Base-by-base conservation (phyloP, 2,888 invertebrate genomes). In the Microctonus brassicae region DNA sequence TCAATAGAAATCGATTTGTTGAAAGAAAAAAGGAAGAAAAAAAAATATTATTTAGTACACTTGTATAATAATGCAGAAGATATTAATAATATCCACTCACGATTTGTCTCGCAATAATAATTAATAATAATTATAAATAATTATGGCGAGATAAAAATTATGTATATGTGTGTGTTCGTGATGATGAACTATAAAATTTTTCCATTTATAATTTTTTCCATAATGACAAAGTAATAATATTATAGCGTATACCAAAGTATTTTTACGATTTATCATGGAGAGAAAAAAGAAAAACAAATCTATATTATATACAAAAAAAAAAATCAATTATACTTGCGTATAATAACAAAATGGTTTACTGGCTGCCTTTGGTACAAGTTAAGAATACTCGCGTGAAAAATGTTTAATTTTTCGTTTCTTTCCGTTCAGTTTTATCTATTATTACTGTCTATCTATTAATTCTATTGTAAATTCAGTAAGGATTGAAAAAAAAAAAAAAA, bases 311-410 rank as follows among this genome's bases (percentile, higher is more conserved):
- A 76, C 72, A 73, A 63, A 67, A 72, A 65, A 65, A 73, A 66
- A 57, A 68, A 73, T 61, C 62, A 52, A 60, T 42, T 66, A 24
- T 26, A 39, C 39, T 62, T 36, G 55, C 52, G 29, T 60, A 74
- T 64, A 57, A 72, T 62, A 62, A 66, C 26, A 64, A 73, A 69
- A 63, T 71, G 75, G 69, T 70, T 69, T 73, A 75, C 70, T 68
- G 73, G 69, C 71, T 74, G 74, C 73, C 76, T 77, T 77, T 77
- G 77, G 77, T 77, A 69, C 69, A 62, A 52, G 34, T 62, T 62
- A 77, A 70, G 69, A 75, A 70, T 73, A 77, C 74, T 76, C 72
- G 65, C 70, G n/a, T 53, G 65, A 65, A 58, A 22, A 61, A 69
- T 55, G 47, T 60, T 10, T 55, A 6, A 20, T 33, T 11, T 66